Evolutionary conservation across 2,888 invertebrate genomes (phyloP), one percentile per base, ranked within the genome.

Genomic region (Leptodirus hochenwartii): DNA sequence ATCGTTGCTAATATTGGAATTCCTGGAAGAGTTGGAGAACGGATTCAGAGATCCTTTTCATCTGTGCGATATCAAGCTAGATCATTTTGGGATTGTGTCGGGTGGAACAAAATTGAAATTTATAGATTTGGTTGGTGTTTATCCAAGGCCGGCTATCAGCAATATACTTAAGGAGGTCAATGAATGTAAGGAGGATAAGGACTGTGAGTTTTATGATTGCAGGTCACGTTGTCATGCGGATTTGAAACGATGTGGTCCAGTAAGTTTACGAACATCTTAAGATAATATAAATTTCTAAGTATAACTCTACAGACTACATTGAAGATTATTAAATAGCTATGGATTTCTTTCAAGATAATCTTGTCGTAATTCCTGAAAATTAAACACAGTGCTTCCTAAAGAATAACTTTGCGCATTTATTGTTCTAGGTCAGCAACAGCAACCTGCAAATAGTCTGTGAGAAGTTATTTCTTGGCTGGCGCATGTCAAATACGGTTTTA

Each of bases 121-220:
- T 37, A 50, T 75, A 16, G 71, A 76, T 49, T 51, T 70, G 13
- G 70, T 73, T 41, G 62, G 65, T 2, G 66, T 69, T 3, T 64
- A 69, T 42, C 67, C 71, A 10, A 54, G 58, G 30, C 59, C 62
- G 5, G 53, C 66, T 14, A 55, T 62, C 5, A 59, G 58, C 40
- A 56, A 50, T 29, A 50, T 67, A 15, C 57, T 61, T 8, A 54
- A 53, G 8, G 57, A 59, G 39, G 43, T 46, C 3, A 40, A 41
- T 8, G 40, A 39, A 12, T 77, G 77, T 46, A 49, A 54, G 6
- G 50, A 46, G 14, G 66, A 76, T 45, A 58, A 60, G 27, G 74
- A 76, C 42, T 77, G 77, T 50, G 66, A 69, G 46, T 66, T 66
- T 44, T 65, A 66, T 39, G 74, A 76, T 42, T 76, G 76, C 43